Evolutionary conservation across 2,797 vertebrate genomes (phyloP), one percentile per base, ranked within the genome.

Genomic region (Pitangus sulphuratus): DNA sequence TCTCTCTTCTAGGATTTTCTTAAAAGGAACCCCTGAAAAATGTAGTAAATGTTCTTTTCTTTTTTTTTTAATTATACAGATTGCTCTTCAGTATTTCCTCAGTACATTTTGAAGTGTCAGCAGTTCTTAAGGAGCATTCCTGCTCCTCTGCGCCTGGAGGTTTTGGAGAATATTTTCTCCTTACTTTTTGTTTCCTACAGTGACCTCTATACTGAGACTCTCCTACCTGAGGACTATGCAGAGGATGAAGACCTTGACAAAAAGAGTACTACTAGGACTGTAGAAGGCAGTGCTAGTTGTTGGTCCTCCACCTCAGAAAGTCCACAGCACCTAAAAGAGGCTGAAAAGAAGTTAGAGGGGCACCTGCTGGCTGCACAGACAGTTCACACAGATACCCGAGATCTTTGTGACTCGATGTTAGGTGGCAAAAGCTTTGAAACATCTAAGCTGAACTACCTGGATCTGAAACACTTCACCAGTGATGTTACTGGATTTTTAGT

Each of bases 161-260:
- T 99, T 86, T 98, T 99, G 88, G 99, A 99, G 98, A 99, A 99
- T 96, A 99, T 99, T 97, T 99, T 99, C 97, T 99, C 99, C 19
- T 98, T 99, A 65, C 98, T 99, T 91, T 98, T 99, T 94, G 94
- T 99, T 85, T 99, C 99, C 66, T 98, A 97, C 37, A 77, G 97
- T 31, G 99, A 99, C 90, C 98, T 99, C 68, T 77, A 88, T 44
- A 97, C 89, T 72, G 98, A 98, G 62, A 89, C 89, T 57, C 24
- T 70, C 78, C 54, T 97, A 9, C 95, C 95, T 14, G 97, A 97
- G 45, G 95, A 97, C 80, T 97, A 96, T 76, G 96, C 97, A 61
- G 96, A 95, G 3, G 97, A 97, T 65, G 97, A 93, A 14, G 84
- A 98, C 31, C 14, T 93, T 39, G 97, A 97, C 37, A 88, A 81